phyloP scores from a whole-genome alignment of 2,888 invertebrate species.

The Apamea sordens region DNA sequence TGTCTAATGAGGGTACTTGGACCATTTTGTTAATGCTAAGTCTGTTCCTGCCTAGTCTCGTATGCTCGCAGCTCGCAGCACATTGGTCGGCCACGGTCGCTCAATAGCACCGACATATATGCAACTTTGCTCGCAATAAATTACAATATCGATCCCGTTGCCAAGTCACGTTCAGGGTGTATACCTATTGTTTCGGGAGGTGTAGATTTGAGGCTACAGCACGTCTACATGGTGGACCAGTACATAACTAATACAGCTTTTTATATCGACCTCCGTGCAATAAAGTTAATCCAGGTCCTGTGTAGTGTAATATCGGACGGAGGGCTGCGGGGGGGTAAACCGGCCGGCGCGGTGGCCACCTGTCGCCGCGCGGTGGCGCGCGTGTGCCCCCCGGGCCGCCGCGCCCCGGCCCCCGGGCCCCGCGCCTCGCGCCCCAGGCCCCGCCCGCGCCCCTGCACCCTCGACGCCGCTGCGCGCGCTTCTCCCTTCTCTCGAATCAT shows the following conservation, averaged over 20 bases:
- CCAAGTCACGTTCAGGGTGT: slow-evolving; percentile 83
- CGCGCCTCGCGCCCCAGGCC: slow-evolving; percentile 54
- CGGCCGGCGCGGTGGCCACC: slow-evolving; percentile 84
- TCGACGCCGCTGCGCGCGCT: slow-evolving; percentile 81
- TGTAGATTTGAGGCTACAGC: slow-evolving; percentile 66
- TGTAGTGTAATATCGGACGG: slow-evolving; percentile 81
- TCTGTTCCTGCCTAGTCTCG: slow-evolving; percentile 30
- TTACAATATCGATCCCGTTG: slow-evolving; percentile 80
- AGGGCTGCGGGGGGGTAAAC: slow-evolving; percentile 77
- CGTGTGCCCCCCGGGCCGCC: slow-evolving; percentile 67
- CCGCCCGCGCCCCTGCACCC: slow-evolving; percentile 67
- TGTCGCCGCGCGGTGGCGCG: slow-evolving; percentile 81
- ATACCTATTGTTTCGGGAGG: slow-evolving; percentile 72
- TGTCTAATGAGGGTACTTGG: slow-evolving; percentile 40
- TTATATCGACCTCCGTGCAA: slow-evolving; percentile 81
- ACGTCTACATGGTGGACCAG: slow-evolving; percentile 67
- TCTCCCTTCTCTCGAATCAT: slow-evolving; percentile 87
- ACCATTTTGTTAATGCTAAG: slow-evolving; percentile 14
- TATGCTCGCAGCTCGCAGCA: slow-evolving; percentile 36
- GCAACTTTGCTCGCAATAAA: slow-evolving; percentile 69
- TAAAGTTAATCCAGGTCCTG: slow-evolving; percentile 87
- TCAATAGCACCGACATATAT: slow-evolving; percentile 63
- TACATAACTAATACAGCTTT: slow-evolving; percentile 75
- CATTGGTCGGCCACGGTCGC: slow-evolving; percentile 47
- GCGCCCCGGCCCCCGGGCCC: slow-evolving; percentile 52